phyloP scores from a whole-genome alignment of 2,113 vertebrate genomes.

The Plotosus lineatus region DNA sequence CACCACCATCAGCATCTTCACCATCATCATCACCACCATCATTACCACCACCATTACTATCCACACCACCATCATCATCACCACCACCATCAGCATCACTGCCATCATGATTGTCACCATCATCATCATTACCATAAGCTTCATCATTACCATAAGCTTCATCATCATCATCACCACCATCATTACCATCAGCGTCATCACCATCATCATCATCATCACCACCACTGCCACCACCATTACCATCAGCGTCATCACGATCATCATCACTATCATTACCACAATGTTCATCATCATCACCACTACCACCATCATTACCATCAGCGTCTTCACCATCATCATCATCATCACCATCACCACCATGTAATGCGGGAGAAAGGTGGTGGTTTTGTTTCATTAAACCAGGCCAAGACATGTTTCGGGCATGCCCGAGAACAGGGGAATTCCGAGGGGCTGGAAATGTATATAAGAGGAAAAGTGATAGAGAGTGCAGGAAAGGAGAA shows the following conservation, averaged over 20 bases:
- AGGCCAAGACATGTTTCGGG: no score
- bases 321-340: not conserved
- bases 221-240: no score
- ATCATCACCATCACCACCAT: not conserved
- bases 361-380: no score
- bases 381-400: no score
- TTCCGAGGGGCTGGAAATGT: no score
- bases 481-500: no score
- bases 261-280: not conserved
- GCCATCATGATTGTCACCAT: constrained; percentile 14
- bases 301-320: not conserved
- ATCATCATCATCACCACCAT: not conserved
- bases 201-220: not conserved
- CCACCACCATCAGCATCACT: constrained; percentile 24
- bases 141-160: not conserved
- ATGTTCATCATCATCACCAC: not conserved
- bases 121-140: no score
- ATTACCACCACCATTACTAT: not conserved
- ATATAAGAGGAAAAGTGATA: no score
- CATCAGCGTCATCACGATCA: not conserved
- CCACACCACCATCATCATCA: not conserved
- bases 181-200: not conserved
- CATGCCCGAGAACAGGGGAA: no score
- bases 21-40: constrained; percentile 14
- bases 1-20: not conserved